Evolutionary conservation across 2,888 invertebrate genomes (phyloP).

Genomic region (Cremastinae sp.): DNA sequence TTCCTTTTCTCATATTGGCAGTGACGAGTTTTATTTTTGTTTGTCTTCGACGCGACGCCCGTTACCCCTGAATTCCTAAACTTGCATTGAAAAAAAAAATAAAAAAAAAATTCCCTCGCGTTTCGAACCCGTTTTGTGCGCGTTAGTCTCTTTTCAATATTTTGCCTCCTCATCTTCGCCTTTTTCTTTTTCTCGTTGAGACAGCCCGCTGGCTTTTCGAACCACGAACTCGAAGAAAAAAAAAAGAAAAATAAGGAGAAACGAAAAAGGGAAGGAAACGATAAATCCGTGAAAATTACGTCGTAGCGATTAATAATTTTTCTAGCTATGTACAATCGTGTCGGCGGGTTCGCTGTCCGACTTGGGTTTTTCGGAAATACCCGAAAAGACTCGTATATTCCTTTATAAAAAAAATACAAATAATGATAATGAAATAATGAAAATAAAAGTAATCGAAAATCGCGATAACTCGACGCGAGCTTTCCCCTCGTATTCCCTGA

Average conservation of each 20-base stretch:
- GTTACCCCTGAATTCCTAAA: constrained; percentile 33
- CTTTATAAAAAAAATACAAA: constrained; percentile 23
- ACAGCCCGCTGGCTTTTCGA: no score
- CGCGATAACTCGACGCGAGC: constrained; percentile 42
- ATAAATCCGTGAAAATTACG: constrained; percentile 56
- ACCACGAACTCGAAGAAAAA: constrained; percentile 23
- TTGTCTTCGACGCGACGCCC: constrained; percentile 29
- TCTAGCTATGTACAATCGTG: constrained; percentile 67
- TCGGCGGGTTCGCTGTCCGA: constrained; percentile 57
- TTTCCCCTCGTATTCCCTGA: constrained; percentile 20
- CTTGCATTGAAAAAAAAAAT: constrained; percentile 4
- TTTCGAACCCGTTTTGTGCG: not conserved
- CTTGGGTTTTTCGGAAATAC: constrained; percentile 42
- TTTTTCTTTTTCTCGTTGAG: not conserved
- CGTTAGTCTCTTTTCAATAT: not conserved
- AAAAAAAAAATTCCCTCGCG: not conserved
- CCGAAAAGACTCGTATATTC: constrained; percentile 49
- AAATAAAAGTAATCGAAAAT: constrained; percentile 18
- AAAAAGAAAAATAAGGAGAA: constrained; percentile 19
- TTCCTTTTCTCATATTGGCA: constrained; percentile 65
- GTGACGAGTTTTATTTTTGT: constrained; percentile 61
- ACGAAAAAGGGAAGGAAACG: constrained; percentile 33
- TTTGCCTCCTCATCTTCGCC: not conserved
- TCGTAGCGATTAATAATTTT: constrained; percentile 63
- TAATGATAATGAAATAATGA: constrained; percentile 13